These are phyloP conservation scores for Origma solitaria DNA, from an alignment of 2,113 vertebrate genomes.

Conservation along the genomic window DNA sequence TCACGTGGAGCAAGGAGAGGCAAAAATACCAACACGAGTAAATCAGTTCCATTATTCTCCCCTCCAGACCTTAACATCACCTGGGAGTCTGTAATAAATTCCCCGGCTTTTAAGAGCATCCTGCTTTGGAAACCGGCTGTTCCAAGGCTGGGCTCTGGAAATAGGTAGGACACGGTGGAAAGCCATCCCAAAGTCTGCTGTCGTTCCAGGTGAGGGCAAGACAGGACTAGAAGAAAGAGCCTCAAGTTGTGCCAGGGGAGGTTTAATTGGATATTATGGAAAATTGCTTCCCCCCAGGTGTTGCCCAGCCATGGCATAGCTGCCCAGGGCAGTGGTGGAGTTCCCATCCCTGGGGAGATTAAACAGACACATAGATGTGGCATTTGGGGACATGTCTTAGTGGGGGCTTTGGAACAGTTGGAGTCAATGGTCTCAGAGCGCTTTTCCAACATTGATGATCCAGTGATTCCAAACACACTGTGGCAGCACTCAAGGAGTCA, in stretches of 20 bases:
- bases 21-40: neutral
- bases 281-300: neutral
- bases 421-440: neutral
- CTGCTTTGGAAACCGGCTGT: neutral
- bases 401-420: neutral
- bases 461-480: neutral
- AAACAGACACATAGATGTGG: rapidly evolving
- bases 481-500: neutral
- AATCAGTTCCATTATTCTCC: neutral
- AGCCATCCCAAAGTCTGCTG: neutral
- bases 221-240: neutral
- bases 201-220: neutral
- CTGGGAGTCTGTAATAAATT: neutral
- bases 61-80: neutral
- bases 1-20: neutral
- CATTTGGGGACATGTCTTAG: neutral
- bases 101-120: neutral
- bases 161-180: rapidly evolving
- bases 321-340: neutral
- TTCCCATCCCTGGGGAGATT: neutral
- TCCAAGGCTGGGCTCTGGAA: neutral
- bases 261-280: neutral
- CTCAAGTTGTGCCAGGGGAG: neutral
- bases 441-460: neutral
- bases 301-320: neutral